A percentile compares a stretch with the other conserved stretches of the same genome.
Evolutionary conservation across 2,797 vertebrate genomes (phyloP).

Genomic region (Rhabdophis nuchalis): DNA sequence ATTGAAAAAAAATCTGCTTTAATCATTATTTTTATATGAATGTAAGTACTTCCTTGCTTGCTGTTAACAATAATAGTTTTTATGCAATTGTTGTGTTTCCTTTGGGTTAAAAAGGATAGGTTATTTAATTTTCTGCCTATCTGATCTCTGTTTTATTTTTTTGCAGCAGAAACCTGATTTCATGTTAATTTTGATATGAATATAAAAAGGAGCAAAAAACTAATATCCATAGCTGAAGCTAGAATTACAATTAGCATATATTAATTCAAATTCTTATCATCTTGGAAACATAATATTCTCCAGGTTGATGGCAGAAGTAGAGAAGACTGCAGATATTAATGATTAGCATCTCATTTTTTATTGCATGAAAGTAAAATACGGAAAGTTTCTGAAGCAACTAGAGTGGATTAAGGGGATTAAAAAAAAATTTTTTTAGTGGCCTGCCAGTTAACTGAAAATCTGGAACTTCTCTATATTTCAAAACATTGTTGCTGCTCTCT

Average conservation of each 20-base stretch:
- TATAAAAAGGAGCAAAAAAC: not conserved
- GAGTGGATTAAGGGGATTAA: not conserved
- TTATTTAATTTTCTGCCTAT: not conserved
- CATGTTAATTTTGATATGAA: constrained; percentile 9
- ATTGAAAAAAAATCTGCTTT: not conserved
- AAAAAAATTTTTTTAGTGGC: not conserved
- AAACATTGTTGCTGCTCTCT: not conserved
- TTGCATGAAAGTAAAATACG: constrained; percentile 16
- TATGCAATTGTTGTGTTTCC: not conserved
- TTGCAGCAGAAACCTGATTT: not conserved
- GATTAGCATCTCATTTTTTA: not conserved
- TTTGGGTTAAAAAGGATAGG: not conserved
- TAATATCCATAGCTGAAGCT: not conserved
- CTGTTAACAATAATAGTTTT: not conserved
- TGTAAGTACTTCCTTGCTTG: not conserved
- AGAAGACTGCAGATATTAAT: constrained; percentile 1
- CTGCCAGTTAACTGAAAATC: not conserved
- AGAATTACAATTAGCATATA: constrained; percentile 23
- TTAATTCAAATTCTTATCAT: not conserved
- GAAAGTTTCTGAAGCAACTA: not conserved
- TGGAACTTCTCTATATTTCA: not conserved
- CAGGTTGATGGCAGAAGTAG: not conserved
- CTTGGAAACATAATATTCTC: constrained; percentile 13
- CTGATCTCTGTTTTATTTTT: not conserved
- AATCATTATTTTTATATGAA: not conserved